phyloP scores from a whole-genome alignment of 2,113 vertebrate genomes.

The Eurypyga helias region DNA sequence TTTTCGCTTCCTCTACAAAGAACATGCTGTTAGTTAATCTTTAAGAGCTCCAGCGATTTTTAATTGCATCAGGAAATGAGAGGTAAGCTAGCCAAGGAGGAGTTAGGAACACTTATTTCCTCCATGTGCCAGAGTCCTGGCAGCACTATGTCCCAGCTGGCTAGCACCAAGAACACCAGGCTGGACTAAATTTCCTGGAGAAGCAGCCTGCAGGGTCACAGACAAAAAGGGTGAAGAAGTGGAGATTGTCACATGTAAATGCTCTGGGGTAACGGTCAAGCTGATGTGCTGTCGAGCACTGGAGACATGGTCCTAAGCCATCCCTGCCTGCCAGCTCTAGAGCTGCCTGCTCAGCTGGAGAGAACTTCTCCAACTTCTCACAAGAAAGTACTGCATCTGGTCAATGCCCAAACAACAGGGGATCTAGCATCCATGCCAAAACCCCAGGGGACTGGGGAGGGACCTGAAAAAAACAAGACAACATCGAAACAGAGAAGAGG shows the following conservation, averaged over 20 bases:
- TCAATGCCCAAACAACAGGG: neutral
- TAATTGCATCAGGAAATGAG: neutral
- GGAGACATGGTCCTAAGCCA: neutral
- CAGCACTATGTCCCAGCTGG: neutral
- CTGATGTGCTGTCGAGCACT: neutral
- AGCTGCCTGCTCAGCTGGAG: neutral
- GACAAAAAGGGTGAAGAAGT: neutral
- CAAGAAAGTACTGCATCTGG: neutral
- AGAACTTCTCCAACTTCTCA: neutral
- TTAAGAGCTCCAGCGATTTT: neutral
- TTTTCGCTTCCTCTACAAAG: neutral
- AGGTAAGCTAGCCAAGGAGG: neutral
- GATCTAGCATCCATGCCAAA: neutral
- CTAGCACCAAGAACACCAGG: neutral
- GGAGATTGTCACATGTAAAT: neutral
- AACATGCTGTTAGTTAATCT: neutral
- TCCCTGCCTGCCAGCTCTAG: neutral
- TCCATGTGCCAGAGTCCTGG: neutral
- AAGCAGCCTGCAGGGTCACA: neutral
- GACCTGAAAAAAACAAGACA: neutral
- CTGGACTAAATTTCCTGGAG: neutral
- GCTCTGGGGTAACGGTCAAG: neutral
- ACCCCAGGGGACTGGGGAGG: neutral
- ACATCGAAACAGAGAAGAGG: neutral
- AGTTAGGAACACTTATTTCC: neutral